Evolutionary conservation across 1,140 invertebrate genomes (phyloP).

Genomic region (Psilanteris sp.): DNA sequence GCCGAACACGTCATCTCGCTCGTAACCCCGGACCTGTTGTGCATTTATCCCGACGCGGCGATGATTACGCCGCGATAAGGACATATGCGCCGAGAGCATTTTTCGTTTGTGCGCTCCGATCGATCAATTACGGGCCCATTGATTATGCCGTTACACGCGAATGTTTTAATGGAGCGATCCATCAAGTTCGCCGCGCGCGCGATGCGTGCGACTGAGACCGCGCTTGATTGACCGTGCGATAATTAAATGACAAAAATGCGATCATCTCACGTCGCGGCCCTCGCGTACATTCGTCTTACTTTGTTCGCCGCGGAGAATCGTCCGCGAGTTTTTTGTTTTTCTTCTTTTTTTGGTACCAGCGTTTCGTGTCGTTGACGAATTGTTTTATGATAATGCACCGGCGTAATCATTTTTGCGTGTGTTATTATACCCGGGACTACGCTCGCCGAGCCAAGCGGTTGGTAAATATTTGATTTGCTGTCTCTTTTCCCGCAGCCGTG

Average conservation of each 20-base stretch:
- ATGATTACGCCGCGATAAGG: slow-evolving; percentile 4
- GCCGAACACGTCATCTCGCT: slow-evolving; percentile 11
- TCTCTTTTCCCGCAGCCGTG: slow-evolving; percentile 42
- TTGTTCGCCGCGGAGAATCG: too few relatives aligned
- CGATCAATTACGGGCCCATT: slow-evolving; percentile 36
- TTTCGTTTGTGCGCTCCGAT: slow-evolving; percentile 24
- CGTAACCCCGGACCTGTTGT: slow-evolving; percentile 10
- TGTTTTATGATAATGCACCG: slow-evolving; percentile 33
- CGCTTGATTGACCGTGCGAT: slow-evolving; percentile 33
- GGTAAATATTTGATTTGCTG: slow-evolving; percentile 72
- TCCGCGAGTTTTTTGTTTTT: too few relatives aligned
- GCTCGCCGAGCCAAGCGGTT: slow-evolving; percentile 65
- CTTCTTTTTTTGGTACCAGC: slow-evolving; percentile 1
- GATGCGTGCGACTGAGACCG: slow-evolving; percentile 2
- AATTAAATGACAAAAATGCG: slow-evolving; percentile 22
- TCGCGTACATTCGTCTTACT: too few relatives aligned
- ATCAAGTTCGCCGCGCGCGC: slow-evolving; percentile 5
- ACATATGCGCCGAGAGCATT: slow-evolving; percentile 1
- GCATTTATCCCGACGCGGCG: slow-evolving; percentile 31
- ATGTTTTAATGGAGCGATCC: slow-evolving; percentile 29
- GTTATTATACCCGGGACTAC: slow-evolving; percentile 21
- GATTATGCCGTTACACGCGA: slow-evolving; percentile 24
- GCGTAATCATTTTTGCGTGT: slow-evolving; percentile 24
- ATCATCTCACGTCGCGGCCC: too few relatives aligned
- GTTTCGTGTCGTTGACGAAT: slow-evolving; percentile 30